Conservation (phyloP, 2,113 vertebrate species). For the Polyodon spathula region DNA sequence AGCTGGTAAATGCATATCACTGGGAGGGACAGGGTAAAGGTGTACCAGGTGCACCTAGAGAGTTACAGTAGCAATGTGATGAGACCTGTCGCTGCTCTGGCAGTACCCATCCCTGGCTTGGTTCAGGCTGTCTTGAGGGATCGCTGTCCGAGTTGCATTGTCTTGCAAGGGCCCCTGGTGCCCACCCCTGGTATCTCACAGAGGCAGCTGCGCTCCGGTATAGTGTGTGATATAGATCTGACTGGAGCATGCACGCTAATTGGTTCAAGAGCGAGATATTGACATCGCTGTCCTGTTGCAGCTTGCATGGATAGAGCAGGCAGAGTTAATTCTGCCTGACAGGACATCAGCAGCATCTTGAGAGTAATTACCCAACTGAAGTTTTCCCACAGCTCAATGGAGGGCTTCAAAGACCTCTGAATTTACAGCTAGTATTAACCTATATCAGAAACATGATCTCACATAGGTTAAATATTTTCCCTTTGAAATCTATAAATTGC, state of each 20-base stretch:
- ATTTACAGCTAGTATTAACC: constrained; percentile 73
- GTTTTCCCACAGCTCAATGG: constrained; percentile 72
- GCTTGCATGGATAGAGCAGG: constrained; percentile 57
- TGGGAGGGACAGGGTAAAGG: no score
- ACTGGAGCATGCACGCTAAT: constrained; percentile 59
- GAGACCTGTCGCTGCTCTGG: no score
- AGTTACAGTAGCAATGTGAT: no score
- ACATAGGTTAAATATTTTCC: constrained; percentile 55
- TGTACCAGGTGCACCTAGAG: no score
- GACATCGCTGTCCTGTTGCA: constrained; percentile 63
- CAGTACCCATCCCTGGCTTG: no score
- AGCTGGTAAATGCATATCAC: no score
- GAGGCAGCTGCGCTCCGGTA: constrained; percentile 49
- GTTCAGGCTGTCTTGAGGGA: no score
- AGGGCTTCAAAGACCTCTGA: constrained; percentile 74
- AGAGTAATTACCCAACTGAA: constrained; percentile 69
- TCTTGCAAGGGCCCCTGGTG: constrained; percentile 42
- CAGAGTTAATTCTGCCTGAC: constrained; percentile 74
- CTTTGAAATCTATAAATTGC: constrained; percentile 52
- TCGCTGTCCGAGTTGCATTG: no score
- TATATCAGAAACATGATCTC: constrained; percentile 72
- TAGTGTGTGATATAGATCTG: constrained; percentile 53
- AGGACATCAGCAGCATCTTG: constrained; percentile 68
- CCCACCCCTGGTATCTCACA: constrained; percentile 38
- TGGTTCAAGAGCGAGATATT: constrained; percentile 59